Base-by-base conservation (phyloP, 2,888 invertebrate species). In the Dryomyza anilis region DNA sequence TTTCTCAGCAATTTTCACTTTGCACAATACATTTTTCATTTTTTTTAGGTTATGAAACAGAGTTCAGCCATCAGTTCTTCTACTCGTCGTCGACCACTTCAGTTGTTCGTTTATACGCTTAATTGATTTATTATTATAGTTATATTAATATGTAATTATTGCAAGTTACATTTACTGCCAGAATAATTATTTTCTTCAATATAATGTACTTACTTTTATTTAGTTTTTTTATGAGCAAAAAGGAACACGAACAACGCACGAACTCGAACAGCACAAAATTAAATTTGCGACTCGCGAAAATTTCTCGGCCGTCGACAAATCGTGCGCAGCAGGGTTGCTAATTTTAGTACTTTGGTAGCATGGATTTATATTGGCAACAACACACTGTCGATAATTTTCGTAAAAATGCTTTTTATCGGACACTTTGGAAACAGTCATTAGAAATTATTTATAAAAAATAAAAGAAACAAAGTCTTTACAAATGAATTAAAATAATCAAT, bases 21-120 rank as follows among this genome's bases (percentile, higher is more conserved):
- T 36, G 2, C 33, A 6, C 36, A 36, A 36, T 7, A 2, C 2
- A 36, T 36, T 14, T 36, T 36, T n/a, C 39, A 21, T 12, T 1
- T 48, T 48, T 48, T 75, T 53, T 71, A 78, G 78, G 78, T 78
- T 78, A 78, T 80, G 78, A 79, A 80, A 79, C 74, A 55, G 36
- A 33, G 10, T 12, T 23, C 4, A 12, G 33, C 55, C n/a, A 12
- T 2, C 10, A n/a, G n/a, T n/a, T n/a, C n/a, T n/a, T n/a, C n/a
- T n/a, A n/a, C n/a, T n/a, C n/a, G n/a, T n/a, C n/a, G n/a, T n/a
- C n/a, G n/a, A n/a, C n/a, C n/a, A n/a, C n/a, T n/a, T n/a, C n/a
- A n/a, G n/a, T n/a, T n/a, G n/a, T n/a, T n/a, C n/a, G n/a, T n/a
- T n/a, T n/a, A n/a, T n/a, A n/a, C n/a, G n/a, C n/a, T n/a, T n/a